Evolutionary conservation across 2,797 vertebrate genomes (phyloP).

Genomic region (Hipposideros larvatus): DNA sequence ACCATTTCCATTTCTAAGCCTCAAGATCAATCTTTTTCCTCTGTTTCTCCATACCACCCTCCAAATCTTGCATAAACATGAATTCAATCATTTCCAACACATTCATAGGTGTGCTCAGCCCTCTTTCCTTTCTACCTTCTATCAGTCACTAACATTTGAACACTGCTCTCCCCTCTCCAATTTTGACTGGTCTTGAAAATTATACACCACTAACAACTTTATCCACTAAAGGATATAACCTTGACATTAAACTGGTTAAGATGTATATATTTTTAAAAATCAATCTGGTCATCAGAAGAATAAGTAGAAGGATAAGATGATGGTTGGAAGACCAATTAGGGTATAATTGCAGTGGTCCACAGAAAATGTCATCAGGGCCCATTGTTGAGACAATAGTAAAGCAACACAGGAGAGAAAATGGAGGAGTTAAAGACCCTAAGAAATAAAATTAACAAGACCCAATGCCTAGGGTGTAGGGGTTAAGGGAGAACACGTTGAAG

Average conservation of each 20-base stretch:
- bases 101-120: neutral
- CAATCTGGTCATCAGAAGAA: neutral
- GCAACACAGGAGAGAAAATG: neutral
- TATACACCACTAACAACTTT: neutral
- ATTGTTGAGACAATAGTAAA: fast-evolving
- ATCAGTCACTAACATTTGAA: neutral
- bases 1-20: constrained; percentile 35
- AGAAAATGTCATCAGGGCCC: neutral
- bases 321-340: neutral
- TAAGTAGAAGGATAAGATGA: neutral
- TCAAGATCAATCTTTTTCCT: constrained; percentile 48
- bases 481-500: neutral
- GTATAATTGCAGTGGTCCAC: neutral
- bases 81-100: neutral
- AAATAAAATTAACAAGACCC: neutral
- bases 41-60: neutral
- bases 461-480: too few relatives aligned
- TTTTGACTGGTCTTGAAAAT: neutral
- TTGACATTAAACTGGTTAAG: neutral
- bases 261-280: neutral
- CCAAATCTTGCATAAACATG: neutral
- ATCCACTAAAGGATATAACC: neutral
- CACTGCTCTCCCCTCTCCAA: neutral
- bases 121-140: neutral
- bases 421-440: neutral